A percentile compares a stretch with the other conserved stretches of the same genome.
phyloP scores from a whole-genome alignment of 1,140 invertebrate genomes.

The Musca domestica region DNA sequence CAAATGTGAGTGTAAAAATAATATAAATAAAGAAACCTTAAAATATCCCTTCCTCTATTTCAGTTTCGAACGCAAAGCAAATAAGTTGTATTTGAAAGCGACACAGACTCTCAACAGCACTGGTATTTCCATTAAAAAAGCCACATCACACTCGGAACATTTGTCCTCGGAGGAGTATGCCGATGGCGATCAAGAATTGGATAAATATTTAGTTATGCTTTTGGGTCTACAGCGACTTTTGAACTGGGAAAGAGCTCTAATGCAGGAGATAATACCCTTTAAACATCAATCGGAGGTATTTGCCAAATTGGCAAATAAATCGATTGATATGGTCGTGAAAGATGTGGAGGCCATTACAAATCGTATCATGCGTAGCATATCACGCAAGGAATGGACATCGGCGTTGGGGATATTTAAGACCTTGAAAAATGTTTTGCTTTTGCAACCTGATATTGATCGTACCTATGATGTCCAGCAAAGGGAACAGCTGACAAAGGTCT shows the following conservation, averaged over 20 bases:
- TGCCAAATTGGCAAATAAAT: slow-evolving; percentile 78
- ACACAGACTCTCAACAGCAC: slow-evolving; percentile 76
- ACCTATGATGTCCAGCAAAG: slow-evolving; percentile 70
- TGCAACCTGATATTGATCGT: slow-evolving; percentile 82
- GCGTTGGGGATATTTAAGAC: slow-evolving; percentile 85
- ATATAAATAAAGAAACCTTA: not conserved
- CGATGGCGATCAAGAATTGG: slow-evolving; percentile 80
- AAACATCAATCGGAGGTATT: slow-evolving; percentile 80
- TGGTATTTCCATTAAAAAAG: slow-evolving; percentile 59
- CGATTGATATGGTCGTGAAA: slow-evolving; percentile 79
- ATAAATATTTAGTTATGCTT: slow-evolving; percentile 81
- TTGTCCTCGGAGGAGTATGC: slow-evolving; percentile 63
- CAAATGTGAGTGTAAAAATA: slow-evolving; percentile 40
- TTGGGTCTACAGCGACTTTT: slow-evolving; percentile 85
- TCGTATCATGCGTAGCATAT: slow-evolving; percentile 75
- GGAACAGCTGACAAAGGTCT: slow-evolving; percentile 70
- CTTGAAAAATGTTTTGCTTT: slow-evolving; percentile 73
- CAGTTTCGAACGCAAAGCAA: slow-evolving; percentile 81
- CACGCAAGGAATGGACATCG: slow-evolving; percentile 77
- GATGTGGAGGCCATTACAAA: slow-evolving; percentile 82
- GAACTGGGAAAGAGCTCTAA: slow-evolving; percentile 79
- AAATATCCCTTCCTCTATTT: not conserved
- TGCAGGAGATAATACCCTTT: slow-evolving; percentile 80
- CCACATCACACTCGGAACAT: slow-evolving; percentile 51
- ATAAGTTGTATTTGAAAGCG: slow-evolving; percentile 80